phyloP scores from a whole-genome alignment of 2,888 invertebrate species.

The Pinctada fucata region DNA sequence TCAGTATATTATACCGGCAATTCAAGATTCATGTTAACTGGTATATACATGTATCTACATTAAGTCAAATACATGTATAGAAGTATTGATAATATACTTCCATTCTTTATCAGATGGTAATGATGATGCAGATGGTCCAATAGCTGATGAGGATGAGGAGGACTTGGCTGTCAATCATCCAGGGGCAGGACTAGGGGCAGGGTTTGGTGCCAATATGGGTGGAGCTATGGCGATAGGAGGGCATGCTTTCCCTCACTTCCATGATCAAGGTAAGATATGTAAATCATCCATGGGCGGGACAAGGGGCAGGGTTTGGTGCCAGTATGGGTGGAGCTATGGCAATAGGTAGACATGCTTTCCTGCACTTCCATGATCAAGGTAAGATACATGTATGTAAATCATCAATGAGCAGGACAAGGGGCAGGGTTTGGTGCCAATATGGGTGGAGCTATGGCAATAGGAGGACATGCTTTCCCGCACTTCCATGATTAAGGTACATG shows the following conservation, averaged over 20 bases:
- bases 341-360: no score
- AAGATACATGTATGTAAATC: background rate
- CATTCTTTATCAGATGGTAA: background rate
- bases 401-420: background rate
- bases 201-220: conserved; percentile 17
- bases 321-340: background rate
- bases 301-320: background rate
- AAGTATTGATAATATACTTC: no score
- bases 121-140: conserved; percentile 28
- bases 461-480: conserved; percentile 1
- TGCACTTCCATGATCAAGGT: background rate
- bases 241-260: background rate
- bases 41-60: no score
- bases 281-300: background rate
- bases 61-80: no score
- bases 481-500: background rate
- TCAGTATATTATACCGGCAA: no score
- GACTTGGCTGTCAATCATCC: conserved; percentile 3
- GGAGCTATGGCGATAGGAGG: conserved; percentile 10
- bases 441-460: conserved; percentile 13
- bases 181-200: background rate
- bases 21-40: no score
- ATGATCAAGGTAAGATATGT: background rate
- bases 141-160: conserved; percentile 15
- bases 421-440: background rate